Evolutionary conservation across 2,797 vertebrate genomes (phyloP), one percentile per base, ranked within the genome.

Genomic region (Bovichtus diacanthus): DNA sequence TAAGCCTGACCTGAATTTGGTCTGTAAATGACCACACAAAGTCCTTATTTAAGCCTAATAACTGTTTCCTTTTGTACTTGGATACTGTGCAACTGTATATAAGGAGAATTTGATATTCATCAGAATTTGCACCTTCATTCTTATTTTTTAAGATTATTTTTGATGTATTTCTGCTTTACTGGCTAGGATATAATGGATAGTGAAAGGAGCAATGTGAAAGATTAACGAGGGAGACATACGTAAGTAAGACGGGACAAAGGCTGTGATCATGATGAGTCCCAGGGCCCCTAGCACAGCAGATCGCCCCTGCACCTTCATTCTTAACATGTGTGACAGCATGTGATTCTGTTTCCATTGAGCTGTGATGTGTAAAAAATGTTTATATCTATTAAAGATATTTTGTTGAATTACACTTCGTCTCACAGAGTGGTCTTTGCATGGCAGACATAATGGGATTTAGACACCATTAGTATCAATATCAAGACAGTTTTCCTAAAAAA

Each of bases 341-440:
- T 93, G 76, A 90, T 87, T 83, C 78, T 86, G 84, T 93, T 93
- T 93, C 87, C 91, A 92, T 92, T 91, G 82, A 93, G 90, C 86
- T 94, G 92, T 93, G 92, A 92, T 88, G 92, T 93, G 89, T 94
- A 92, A 85, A 87, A 90, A 92, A 90, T 82, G 90, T 94, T 94
- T 93, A 87, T 94, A 93, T 93, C 90, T 91, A 94, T 94, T 94
- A 94, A 94, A 95, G 83, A 92, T 93, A 94, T 94, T 94, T 94
- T 94, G 91, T 93, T 93, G 88, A 89, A 91, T 79, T 92, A 89
- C 73, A 86, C 46, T 34, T 72, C 58, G 70, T 70, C 16, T 74
- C 50, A 13, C 4, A 9, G 55, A 23, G 50, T 81, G 51, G n/a
- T 78, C 12, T 75, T 73, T 76, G 9, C 18, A 10, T 36, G 12